These are phyloP conservation scores for Chrysolina oricalcia DNA, from an alignment of 2,888 invertebrate species.

Conservation along the genomic window DNA sequence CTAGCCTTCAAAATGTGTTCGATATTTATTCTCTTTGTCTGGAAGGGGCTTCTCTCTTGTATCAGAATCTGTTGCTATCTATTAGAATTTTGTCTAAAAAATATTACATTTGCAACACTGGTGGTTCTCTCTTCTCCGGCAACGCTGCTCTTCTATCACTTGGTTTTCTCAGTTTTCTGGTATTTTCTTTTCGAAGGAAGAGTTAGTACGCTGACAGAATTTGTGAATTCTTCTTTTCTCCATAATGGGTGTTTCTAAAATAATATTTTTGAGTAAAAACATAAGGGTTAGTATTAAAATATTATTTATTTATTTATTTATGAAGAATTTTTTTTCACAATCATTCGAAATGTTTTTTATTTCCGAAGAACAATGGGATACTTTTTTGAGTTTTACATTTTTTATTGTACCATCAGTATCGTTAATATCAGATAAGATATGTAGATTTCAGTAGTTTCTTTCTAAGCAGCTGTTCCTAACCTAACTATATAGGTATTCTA, in stretches of 20 bases:
- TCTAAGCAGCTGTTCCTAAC: not conserved
- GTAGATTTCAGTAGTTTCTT: not conserved
- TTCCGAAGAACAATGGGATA: too few species aligned
- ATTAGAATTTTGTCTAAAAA: too few species aligned
- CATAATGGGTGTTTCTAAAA: conserved; percentile 45
- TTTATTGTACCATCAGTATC: too few species aligned
- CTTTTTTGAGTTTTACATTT: too few species aligned
- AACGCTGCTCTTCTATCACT: too few species aligned
- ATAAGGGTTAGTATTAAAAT: conserved; percentile 40
- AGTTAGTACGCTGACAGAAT: conserved; percentile 1
- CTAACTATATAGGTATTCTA: conserved; percentile 26
- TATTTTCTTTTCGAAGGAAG: conserved; percentile 22
- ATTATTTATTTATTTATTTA: not conserved
- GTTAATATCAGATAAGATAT: too few species aligned
- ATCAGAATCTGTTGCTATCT: too few species aligned
- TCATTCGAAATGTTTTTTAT: not conserved
- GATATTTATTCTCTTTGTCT: too few species aligned
- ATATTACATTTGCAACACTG: too few species aligned
- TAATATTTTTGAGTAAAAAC: conserved; percentile 38
- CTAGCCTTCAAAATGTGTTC: too few species aligned
- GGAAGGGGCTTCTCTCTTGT: too few species aligned
- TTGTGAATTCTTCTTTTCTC: conserved; percentile 22
- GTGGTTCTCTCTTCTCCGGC: not conserved
- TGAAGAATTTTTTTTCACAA: not conserved
- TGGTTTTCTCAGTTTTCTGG: not conserved